Conservation (phyloP, 2,797 vertebrate species). For the Nyctibius grandis region DNA sequence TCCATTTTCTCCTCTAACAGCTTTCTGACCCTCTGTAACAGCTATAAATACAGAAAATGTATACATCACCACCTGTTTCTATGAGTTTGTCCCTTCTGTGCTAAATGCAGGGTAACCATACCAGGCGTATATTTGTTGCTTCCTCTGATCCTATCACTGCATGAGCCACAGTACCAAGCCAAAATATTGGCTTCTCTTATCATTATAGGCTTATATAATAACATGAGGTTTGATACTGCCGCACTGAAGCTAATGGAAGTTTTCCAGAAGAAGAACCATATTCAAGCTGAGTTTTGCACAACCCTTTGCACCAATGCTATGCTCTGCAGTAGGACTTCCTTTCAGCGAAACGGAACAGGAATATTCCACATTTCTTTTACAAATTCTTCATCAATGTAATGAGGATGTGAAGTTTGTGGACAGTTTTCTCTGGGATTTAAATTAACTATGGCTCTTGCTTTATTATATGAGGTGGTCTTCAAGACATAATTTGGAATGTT, state of each 20-base stretch:
- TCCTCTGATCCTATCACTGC: neutral
- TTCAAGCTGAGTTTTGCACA: neutral
- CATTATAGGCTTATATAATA: neutral
- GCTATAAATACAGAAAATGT: conserved; percentile 10
- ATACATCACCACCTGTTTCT: conserved; percentile 29
- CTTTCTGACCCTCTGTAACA: conserved; percentile 41
- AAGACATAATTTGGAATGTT: neutral
- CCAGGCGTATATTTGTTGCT: neutral
- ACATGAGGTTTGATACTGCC: neutral
- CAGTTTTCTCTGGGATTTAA: neutral
- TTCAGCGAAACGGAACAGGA: neutral
- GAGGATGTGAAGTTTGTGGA: neutral
- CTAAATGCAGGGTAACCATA: conserved; percentile 2
- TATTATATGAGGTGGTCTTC: neutral
- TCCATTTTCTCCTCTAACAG: conserved; percentile 47
- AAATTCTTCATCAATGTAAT: neutral
- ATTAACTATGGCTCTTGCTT: neutral
- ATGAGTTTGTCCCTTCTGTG: conserved; percentile 12
- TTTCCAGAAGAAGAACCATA: neutral
- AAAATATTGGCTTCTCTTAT: conserved; percentile 28
- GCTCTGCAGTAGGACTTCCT: neutral
- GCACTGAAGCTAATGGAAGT: neutral
- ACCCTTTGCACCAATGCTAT: neutral
- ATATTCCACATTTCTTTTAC: neutral
- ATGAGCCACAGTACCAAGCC: neutral